Percentiles rank a stretch among this genome's conserved stretches.
Conservation (phyloP, 2,113 vertebrate genomes). For the Electrona antarctica region DNA sequence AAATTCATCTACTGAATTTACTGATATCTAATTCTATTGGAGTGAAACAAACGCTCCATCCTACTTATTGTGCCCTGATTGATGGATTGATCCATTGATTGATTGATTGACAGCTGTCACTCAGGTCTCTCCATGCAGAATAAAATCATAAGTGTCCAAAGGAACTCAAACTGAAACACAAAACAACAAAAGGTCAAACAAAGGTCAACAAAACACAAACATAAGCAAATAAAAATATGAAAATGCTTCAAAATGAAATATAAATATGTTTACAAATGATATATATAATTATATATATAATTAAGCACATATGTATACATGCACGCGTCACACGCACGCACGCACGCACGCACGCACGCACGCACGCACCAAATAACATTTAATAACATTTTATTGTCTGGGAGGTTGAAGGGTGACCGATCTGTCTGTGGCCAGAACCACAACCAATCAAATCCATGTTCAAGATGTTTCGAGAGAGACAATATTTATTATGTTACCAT, state of each 20-base stretch:
- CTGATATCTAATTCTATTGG: no score
- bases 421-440: no score
- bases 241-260: slow-evolving; percentile 23
- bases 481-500: no score
- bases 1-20: no score
- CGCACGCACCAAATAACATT: neutral
- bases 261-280: slow-evolving; percentile 18
- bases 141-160: slow-evolving; percentile 86
- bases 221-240: slow-evolving; percentile 59
- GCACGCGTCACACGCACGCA: no score
- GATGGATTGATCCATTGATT: no score
- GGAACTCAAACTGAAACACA: slow-evolving; percentile 89
- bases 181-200: slow-evolving; percentile 72
- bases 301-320: neutral
- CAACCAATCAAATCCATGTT: no score
- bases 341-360: no score
- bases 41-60: no score
- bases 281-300: slow-evolving; percentile 22
- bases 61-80: no score
- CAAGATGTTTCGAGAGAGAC: neutral
- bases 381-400: neutral
- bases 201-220: slow-evolving; percentile 59
- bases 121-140: slow-evolving; percentile 87
- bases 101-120: slow-evolving; percentile 54
- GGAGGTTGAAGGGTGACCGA: no score